phyloP scores from a whole-genome alignment of 1,140 invertebrate genomes.

The Melanaphis sacchari region DNA sequence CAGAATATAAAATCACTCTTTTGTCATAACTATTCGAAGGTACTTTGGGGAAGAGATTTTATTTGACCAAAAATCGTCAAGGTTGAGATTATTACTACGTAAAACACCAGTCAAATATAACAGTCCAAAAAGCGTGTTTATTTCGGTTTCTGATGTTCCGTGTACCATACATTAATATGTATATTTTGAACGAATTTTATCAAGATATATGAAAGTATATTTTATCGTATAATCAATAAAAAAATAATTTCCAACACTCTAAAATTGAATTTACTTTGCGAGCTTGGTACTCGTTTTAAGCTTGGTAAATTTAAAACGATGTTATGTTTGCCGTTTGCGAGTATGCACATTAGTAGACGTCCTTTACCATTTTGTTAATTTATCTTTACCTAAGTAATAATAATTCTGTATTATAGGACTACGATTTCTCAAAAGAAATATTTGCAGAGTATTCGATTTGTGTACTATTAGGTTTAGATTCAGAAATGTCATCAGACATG shows the following conservation, averaged over 20 bases:
- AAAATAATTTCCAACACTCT: neutral
- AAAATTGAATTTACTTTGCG: neutral
- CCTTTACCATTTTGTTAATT: constrained; percentile 29
- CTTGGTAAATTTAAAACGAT: constrained; percentile 55
- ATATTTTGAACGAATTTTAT: constrained; percentile 20
- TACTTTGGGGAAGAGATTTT: constrained; percentile 60
- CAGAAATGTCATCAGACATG: neutral
- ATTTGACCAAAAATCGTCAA: constrained; percentile 61
- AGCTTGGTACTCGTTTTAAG: constrained; percentile 12
- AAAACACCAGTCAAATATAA: constrained; percentile 60
- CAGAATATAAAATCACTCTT: constrained; percentile 61
- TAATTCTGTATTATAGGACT: constrained; percentile 25
- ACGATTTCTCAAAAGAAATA: constrained; percentile 30
- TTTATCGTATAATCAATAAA: neutral
- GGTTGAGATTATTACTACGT: constrained; percentile 59
- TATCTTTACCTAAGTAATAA: constrained; percentile 57
- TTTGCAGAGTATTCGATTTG: neutral
- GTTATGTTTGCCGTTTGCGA: constrained; percentile 18
- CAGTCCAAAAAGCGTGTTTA: constrained; percentile 59
- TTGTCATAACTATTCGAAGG: no score
- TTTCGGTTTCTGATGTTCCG: constrained; percentile 51
- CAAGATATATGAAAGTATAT: neutral
- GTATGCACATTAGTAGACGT: neutral
- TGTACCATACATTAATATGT: neutral
- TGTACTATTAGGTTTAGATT: neutral